phyloP scores from a whole-genome alignment of 2,113 vertebrate genomes.

The Phylloscopus trochiloides region DNA sequence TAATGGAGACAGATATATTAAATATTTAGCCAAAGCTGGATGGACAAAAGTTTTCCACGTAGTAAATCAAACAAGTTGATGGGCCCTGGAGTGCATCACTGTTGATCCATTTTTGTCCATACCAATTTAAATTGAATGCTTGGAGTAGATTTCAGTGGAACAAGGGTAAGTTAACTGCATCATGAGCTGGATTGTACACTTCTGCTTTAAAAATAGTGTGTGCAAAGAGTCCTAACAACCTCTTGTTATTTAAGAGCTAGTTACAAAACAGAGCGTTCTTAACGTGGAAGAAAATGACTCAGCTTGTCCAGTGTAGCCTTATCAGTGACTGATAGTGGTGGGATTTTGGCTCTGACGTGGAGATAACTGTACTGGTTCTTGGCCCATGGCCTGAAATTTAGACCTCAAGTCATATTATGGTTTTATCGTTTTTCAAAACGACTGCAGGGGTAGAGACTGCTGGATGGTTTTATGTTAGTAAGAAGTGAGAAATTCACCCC shows the following conservation, averaged over 20 bases:
- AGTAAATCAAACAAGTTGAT: background rate
- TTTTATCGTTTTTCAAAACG: background rate
- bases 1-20: background rate
- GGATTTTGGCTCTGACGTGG: background rate
- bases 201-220: conserved; percentile 26
- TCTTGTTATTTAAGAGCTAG: background rate
- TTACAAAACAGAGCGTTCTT: background rate
- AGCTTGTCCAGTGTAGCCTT: background rate
- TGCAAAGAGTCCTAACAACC: background rate
- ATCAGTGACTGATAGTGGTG: conserved; percentile 6
- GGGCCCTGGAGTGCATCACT: background rate
- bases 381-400: background rate
- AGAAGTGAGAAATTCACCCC: background rate
- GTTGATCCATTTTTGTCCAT: background rate
- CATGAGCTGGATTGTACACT: background rate
- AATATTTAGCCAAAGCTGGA: background rate
- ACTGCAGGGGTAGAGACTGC: background rate
- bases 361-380: background rate
- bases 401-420: background rate
- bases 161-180: background rate
- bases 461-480: background rate
- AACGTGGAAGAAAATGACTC: conserved; percentile 18
- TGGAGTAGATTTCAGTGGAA: background rate
- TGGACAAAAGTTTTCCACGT: background rate
- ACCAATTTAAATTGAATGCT: background rate